These are phyloP conservation scores for Cyanoderma ruficeps DNA, from an alignment of 2,113 vertebrate species.

Conservation along the genomic window DNA sequence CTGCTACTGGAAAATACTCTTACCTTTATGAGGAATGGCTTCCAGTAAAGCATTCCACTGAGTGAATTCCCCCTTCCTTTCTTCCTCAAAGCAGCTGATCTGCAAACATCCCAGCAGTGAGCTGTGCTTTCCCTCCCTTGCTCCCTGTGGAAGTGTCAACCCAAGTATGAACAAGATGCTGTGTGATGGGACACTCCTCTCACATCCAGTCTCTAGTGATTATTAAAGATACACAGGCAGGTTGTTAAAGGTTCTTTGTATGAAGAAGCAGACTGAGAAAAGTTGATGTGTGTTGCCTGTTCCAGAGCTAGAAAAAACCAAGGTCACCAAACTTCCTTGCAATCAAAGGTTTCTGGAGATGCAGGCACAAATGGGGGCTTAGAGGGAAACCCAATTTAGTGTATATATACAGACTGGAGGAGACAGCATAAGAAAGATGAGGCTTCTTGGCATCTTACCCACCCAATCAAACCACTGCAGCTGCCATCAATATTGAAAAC, in stretches of 20 bases:
- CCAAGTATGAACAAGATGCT: not conserved
- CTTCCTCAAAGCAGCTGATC: not conserved
- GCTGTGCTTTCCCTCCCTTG: not conserved
- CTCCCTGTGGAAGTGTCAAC: not conserved
- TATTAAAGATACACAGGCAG: not conserved
- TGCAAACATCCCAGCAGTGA: not conserved
- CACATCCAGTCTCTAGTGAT: not conserved
- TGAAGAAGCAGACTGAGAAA: not conserved
- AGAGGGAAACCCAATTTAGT: not conserved
- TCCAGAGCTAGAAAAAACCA: not conserved
- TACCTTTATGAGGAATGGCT: not conserved
- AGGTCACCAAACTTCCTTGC: not conserved
- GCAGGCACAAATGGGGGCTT: not conserved
- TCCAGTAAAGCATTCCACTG: not conserved
- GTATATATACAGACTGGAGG: not conserved
- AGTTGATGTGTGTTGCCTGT: not conserved
- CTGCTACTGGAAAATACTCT: fast-evolving
- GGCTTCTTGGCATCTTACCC: not conserved
- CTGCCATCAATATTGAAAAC: not conserved
- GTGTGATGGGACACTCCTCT: not conserved
- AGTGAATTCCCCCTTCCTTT: not conserved
- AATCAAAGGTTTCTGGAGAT: not conserved
- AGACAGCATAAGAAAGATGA: not conserved
- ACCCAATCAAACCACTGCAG: not conserved
- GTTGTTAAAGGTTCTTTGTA: not conserved